These are phyloP conservation scores for Adelges cooleyi DNA, from an alignment of 1,140 invertebrate species.

Conservation along the genomic window DNA sequence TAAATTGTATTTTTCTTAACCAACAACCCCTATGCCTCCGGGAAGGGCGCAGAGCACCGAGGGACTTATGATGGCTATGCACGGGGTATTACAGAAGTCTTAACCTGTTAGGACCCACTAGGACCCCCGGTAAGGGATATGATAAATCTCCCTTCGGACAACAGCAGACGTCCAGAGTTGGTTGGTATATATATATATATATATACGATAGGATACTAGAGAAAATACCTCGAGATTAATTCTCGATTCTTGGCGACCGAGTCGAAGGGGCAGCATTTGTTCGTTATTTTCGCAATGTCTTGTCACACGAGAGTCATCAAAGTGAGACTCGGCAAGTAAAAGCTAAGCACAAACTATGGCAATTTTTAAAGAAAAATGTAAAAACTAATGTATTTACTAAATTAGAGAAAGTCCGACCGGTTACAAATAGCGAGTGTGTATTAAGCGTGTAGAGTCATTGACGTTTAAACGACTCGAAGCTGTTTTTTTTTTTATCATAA, in stretches of 20 bases:
- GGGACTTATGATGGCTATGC: no score
- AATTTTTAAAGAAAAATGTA: no score
- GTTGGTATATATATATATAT: background rate
- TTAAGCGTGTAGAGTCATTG: no score
- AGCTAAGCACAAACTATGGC: no score
- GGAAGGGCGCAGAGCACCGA: background rate
- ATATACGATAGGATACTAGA: background rate
- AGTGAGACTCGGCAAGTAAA: no score
- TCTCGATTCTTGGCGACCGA: background rate
- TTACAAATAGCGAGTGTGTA: no score
- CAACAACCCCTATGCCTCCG: background rate
- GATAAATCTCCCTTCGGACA: constrained; percentile 17
- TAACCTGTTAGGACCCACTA: constrained; percentile 5
- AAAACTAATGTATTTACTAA: no score
- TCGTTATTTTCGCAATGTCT: no score
- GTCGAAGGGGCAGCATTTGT: background rate
- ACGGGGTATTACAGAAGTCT: constrained; percentile 7
- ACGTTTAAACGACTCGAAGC: no score
- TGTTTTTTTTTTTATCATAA: no score
- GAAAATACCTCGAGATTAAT: constrained; percentile 4
- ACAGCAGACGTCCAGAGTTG: background rate
- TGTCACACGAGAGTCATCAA: no score
- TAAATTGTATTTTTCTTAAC: constrained; percentile 27
- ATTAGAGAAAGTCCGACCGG: no score
- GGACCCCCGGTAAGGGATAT: background rate